These are phyloP conservation scores for Glossophaga mutica DNA, from an alignment of 2,797 vertebrate genomes.

Conservation along the genomic window DNA sequence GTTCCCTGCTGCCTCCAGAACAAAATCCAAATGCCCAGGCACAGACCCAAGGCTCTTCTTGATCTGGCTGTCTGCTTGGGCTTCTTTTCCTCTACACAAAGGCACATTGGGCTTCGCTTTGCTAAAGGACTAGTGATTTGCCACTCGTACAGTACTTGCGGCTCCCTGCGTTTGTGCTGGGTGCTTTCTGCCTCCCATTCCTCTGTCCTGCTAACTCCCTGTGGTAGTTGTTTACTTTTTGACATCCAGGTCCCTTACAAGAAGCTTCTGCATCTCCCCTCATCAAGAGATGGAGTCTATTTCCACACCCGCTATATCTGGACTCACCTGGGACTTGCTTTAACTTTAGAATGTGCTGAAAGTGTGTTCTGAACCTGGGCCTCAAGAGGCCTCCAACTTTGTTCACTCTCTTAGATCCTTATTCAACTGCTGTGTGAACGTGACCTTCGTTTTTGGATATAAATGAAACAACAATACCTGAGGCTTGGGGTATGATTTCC, in stretches of 20 bases:
- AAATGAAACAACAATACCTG: not conserved
- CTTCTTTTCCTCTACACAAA: too few relatives aligned
- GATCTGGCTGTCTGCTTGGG: not conserved
- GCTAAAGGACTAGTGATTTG: not conserved
- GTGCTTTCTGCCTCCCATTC: not conserved
- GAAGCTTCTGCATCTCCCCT: not conserved
- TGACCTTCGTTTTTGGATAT: not conserved
- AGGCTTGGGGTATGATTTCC: not conserved
- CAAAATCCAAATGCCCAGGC: not conserved
- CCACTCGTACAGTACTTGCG: not conserved
- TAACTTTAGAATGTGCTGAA: not conserved
- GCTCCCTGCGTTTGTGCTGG: not conserved
- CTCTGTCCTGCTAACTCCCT: not conserved
- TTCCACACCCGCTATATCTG: not conserved
- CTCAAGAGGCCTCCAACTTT: not conserved
- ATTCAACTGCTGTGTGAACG: not conserved
- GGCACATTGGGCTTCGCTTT: not conserved
- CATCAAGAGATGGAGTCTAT: not conserved
- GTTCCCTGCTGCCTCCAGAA: not conserved
- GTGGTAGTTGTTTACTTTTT: not conserved
- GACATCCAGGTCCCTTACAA: not conserved
- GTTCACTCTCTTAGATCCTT: not conserved
- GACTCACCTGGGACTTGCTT: not conserved
- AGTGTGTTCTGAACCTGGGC: not conserved
- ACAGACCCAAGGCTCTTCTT: not conserved